These are phyloP conservation scores for Paracentrotus lividus DNA, from an alignment of 53 echinoderm and acorn worm genomes.

Conservation along the genomic window DNA sequence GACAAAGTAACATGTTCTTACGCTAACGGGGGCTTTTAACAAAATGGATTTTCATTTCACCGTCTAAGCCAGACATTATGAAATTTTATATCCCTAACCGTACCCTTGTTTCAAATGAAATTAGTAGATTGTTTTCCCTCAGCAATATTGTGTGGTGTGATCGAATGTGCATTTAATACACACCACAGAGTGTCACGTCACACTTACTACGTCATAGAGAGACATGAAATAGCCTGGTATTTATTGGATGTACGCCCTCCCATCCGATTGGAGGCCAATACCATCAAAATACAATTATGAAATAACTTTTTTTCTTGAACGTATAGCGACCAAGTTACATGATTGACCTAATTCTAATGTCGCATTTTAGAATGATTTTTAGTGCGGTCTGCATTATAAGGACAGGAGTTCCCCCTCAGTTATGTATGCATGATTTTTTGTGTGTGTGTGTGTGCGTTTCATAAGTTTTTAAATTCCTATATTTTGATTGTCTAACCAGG, in stretches of 20 bases:
- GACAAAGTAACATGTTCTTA: neutral
- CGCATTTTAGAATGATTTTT: neutral
- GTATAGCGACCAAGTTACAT: constrained; percentile 26
- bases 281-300: constrained; percentile 16
- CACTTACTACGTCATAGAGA: constrained; percentile 14
- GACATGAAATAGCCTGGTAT: constrained; percentile 24
- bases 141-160: neutral
- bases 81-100: neutral
- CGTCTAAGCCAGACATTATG: neutral
- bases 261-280: neutral
- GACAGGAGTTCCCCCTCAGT: neutral
- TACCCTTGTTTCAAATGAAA: neutral
- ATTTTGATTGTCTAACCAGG: no score
- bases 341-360: neutral
- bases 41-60: neutral
- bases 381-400: no score
- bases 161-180: neutral
- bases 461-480: no score
- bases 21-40: constrained; percentile 10
- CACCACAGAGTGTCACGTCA: neutral
- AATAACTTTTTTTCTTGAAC: constrained; percentile 3
- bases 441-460: no score
- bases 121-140: constrained; percentile 12
- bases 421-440: neutral
- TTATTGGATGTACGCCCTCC: constrained; percentile 26